A percentile compares a stretch with the other conserved stretches of the same genome.
phyloP scores from a whole-genome alignment of 2,797 vertebrate species.

The Liparis tanakae region DNA sequence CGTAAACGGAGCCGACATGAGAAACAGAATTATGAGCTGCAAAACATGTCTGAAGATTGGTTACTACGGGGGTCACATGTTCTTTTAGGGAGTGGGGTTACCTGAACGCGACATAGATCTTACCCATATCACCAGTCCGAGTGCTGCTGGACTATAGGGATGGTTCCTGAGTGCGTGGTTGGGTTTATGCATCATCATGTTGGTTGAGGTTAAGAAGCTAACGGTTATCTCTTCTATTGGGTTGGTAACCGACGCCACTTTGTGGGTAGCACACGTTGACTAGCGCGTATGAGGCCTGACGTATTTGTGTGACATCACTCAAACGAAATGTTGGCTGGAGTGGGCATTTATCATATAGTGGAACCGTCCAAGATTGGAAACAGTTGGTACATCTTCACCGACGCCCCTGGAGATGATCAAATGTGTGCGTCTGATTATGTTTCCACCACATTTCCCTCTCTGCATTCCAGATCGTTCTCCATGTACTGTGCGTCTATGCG shows the following conservation, averaged over 20 bases:
- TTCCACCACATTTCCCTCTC: constrained; percentile 42
- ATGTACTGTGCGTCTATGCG: constrained; percentile 24
- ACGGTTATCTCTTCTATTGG: background rate
- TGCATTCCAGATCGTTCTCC: constrained; percentile 42
- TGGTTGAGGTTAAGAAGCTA: background rate
- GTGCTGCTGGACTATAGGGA: background rate
- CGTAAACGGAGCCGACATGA: constrained; percentile 15
- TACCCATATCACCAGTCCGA: background rate
- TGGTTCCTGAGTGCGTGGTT: background rate
- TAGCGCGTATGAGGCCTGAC: background rate
- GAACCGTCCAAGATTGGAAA: constrained; percentile 10
- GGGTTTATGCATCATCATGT: background rate
- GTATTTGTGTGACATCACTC: background rate
- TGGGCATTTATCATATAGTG: background rate
- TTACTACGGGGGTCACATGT: background rate
- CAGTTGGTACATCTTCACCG: constrained; percentile 7
- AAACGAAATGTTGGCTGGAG: background rate
- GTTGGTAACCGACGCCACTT: background rate
- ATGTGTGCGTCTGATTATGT: constrained; percentile 17
- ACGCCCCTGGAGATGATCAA: background rate
- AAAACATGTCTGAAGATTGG: constrained; percentile 20
- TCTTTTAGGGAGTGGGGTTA: background rate
- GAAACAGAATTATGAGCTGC: constrained; percentile 16
- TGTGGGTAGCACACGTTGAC: background rate
- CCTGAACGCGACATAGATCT: background rate